Evolutionary conservation across 2,113 vertebrate species (phyloP), one percentile per base, ranked within the genome.

Genomic region (Drymodes brunneopygia): DNA sequence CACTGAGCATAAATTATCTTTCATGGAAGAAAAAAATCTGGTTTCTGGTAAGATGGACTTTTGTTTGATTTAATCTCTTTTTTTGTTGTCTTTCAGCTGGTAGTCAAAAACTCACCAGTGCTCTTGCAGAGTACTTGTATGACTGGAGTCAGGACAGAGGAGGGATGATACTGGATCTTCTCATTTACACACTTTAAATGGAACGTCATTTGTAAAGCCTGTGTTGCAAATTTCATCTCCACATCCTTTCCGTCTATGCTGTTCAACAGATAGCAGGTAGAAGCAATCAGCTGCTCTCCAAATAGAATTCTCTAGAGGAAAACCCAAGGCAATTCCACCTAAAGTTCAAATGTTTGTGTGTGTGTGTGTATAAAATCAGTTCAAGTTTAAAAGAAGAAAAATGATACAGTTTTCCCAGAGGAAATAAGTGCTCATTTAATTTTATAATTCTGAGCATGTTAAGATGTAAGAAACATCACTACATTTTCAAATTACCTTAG

Each of bases 371-470:
- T 47, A 71, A 48, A 79, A 79, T 24, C 44, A 58, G 48, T 51
- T 75, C 29, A 31, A 57, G 38, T 58, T 86, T 86, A 57, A 78
- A 89, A 89, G 62, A 53, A 56, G 29, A 56, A 24, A 88, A 77
- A 53, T 22, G 0, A 38, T 73, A 83, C 11, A 0, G 3, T 89
- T 89, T 92, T 78, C 78, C 44, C 29, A 66, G 35, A 71, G 35
- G 61, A 91, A 95, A 58, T 31, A 74, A 27, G 27, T 60, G 47
- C 21, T 74, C 42, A 42, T 80, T 92, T 88, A 18, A 75, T 86
- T 92, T 94, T 69, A 48, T 58, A 83, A 62, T 69, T 85, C 88
- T 81, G 80, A 93, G 29, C 62, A 60, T 86, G 86, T 89, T 84
- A 70, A 77, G 21, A 83, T 73, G 79, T 86, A 62, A 83, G 64